Conservation (phyloP, 64 coral and sea anemone species). For the Pocillopora damicornis region DNA sequence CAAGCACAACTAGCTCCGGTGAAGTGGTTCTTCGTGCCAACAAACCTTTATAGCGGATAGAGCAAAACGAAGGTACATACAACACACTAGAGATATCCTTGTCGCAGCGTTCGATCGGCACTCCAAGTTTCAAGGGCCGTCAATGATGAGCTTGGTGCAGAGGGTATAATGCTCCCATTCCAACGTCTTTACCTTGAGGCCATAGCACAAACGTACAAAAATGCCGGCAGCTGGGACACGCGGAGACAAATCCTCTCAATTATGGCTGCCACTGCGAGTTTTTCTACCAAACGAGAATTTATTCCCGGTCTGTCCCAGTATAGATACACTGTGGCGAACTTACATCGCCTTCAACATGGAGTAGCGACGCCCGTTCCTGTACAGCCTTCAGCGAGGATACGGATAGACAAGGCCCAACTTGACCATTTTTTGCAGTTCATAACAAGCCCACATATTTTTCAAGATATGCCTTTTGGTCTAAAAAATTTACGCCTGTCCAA, state of each 20-base stretch:
- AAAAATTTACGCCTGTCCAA: conserved; percentile 37
- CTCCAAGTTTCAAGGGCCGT: conserved; percentile 47
- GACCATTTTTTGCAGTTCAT: conserved; percentile 57
- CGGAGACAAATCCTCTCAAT: conserved; percentile 41
- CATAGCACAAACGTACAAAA: conserved; percentile 41
- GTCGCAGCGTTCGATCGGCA: conserved; percentile 23
- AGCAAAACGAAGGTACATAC: conserved; percentile 24
- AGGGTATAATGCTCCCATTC: conserved; percentile 2
- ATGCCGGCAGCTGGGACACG: conserved; percentile 30
- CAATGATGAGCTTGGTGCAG: conserved; percentile 17
- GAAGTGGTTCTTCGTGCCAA: conserved; percentile 22
- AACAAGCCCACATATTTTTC: conserved; percentile 49
- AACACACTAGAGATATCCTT: conserved; percentile 36
- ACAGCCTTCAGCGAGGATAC: conserved; percentile 13
- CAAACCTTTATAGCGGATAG: conserved; percentile 5
- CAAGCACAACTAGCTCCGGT: conserved; percentile 33
- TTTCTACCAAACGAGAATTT: conserved; percentile 13
- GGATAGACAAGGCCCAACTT: conserved; percentile 33
- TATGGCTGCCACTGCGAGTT: conserved; percentile 42
- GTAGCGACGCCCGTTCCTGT: conserved; percentile 15
- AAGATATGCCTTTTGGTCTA: conserved; percentile 49
- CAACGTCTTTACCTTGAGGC: conserved; percentile 42
- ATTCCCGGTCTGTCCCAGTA: conserved; percentile 51
- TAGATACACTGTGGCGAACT: conserved; percentile 39
- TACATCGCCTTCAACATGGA: conserved; percentile 38